Conservation (phyloP, 2,888 invertebrate genomes). For the Andrena dorsata region DNA sequence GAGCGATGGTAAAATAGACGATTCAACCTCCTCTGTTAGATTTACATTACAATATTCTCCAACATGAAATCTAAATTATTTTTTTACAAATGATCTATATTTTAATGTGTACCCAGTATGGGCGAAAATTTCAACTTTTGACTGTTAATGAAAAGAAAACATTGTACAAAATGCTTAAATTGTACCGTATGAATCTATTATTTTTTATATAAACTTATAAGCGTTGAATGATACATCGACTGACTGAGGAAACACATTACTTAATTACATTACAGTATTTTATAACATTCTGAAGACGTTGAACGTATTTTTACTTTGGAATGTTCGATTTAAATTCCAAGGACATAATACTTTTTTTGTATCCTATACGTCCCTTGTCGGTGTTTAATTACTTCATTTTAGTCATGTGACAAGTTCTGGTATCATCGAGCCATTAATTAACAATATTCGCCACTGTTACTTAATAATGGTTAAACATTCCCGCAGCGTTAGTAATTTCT, state of each 20-base stretch:
- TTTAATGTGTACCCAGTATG: neutral
- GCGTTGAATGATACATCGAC: neutral
- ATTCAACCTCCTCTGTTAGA: conserved; percentile 1
- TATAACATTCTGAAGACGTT: conserved; percentile 2
- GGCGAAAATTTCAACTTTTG: neutral
- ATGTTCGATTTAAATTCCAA: conserved; percentile 7
- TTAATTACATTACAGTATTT: conserved; percentile 5
- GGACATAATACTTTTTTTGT: neutral
- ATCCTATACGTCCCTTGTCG: no score
- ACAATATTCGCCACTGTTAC: neutral
- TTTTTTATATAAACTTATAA: neutral
- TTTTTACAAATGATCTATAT: conserved; percentile 1
- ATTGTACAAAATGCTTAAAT: neutral
- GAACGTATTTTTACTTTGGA: conserved; percentile 6
- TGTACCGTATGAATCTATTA: neutral
- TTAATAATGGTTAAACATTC: conserved; percentile 36
- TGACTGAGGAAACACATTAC: conserved; percentile 1
- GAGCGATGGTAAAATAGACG: conserved; percentile 46
- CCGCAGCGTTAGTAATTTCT: neutral
- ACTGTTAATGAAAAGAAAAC: neutral
- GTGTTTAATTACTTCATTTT: no score
- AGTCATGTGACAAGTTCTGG: no score
- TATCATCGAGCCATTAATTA: no score
- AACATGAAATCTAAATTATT: neutral
- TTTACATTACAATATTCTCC: neutral